phyloP scores from a whole-genome alignment of 2,113 vertebrate genomes.

The Dasyornis broadbenti region DNA sequence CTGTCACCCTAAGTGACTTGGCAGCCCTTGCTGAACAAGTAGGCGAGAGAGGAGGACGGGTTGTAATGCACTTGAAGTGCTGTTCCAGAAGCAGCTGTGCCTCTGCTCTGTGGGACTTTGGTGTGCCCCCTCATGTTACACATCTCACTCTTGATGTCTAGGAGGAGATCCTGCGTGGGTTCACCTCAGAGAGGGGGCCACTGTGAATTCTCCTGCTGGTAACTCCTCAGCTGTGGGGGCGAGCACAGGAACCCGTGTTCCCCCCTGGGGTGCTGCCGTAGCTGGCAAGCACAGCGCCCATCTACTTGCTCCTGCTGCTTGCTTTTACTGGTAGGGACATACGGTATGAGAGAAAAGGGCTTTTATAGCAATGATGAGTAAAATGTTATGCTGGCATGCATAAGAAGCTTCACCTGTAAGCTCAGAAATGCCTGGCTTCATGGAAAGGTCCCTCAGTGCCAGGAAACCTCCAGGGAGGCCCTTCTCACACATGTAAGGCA shows the following conservation, averaged over 20 bases:
- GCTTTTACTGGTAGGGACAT: neutral
- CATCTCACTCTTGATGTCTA: neutral
- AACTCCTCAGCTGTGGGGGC: neutral
- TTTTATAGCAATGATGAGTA: neutral
- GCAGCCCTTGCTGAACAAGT: neutral
- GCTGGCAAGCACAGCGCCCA: neutral
- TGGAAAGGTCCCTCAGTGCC: neutral
- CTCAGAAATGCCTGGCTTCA: neutral
- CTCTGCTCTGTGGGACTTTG: neutral
- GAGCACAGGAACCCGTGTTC: fast-evolving
- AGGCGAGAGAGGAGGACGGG: neutral
- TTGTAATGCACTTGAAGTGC: neutral
- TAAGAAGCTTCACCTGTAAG: neutral
- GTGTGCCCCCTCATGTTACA: neutral
- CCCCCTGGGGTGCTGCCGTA: neutral
- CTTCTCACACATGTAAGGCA: fast-evolving
- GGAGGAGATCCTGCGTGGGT: neutral
- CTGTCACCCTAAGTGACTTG: neutral
- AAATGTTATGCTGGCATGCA: neutral
- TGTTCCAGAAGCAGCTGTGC: neutral
- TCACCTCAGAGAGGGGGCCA: neutral
- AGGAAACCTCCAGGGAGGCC: neutral
- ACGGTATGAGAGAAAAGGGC: neutral
- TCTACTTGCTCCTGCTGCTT: neutral
- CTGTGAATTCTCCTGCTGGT: neutral